These are phyloP conservation scores for Chorisops tibialis DNA, from an alignment of 2,888 invertebrate species.

Conservation along the genomic window DNA sequence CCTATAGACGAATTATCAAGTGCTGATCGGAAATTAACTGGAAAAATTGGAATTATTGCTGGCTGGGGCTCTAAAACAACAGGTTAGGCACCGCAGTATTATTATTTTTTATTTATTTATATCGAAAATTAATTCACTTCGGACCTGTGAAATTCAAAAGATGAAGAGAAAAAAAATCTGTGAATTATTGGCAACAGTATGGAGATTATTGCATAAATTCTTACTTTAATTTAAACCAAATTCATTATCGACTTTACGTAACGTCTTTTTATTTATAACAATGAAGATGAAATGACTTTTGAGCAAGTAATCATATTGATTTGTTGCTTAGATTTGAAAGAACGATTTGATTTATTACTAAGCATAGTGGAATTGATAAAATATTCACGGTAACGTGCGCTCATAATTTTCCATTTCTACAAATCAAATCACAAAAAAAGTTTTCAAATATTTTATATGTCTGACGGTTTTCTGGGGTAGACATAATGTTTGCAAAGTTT, in stretches of 20 bases:
- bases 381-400: no score
- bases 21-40: conserved; percentile 48
- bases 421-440: no score
- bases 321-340: background rate
- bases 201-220: background rate
- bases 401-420: no score
- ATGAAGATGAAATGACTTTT: background rate
- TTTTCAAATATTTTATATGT: no score
- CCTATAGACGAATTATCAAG: conserved; percentile 46
- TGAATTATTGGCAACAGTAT: background rate
- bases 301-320: background rate
- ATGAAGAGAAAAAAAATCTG: no score
- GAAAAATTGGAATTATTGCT: conserved; percentile 60
- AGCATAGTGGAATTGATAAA: no score
- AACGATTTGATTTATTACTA: no score
- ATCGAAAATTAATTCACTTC: background rate
- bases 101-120: no score
- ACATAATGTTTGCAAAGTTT: no score
- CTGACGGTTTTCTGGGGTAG: no score
- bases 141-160: no score
- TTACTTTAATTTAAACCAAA: conserved; percentile 15
- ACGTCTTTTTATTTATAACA: background rate
- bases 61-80: conserved; percentile 72
- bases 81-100: conserved; percentile 47
- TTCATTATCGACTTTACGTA: background rate